Base-by-base conservation (phyloP, 2,888 invertebrate species). In the Gymnoscelis rufifasciata region DNA sequence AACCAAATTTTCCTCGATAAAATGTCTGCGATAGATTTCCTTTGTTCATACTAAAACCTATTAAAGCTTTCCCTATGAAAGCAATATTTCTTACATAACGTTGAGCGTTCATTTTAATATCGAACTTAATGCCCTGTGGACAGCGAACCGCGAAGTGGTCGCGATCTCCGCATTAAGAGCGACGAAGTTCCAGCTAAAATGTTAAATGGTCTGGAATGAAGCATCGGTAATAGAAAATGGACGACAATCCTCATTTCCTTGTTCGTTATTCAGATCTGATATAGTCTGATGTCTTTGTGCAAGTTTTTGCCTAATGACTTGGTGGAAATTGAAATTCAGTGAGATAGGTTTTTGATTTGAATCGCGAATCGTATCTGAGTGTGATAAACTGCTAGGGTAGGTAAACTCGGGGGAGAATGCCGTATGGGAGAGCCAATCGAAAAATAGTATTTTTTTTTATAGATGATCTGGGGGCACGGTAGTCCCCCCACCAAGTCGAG, bases 131-230 rank as follows among this genome's bases (percentile, higher is more conserved):
- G 57, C 65, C 64, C 57, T 49, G 59, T 54, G 64, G 62, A 61
- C 61, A 62, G 56, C 54, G 59, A 61, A 65, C 70, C 69, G 63
- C 69, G 60, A 66, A 71, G 66, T 65, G 64, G 60, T 56, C 56
- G 51, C 59, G 63, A 65, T 55, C 60, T 55, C 57, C 62, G 64
- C 64, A 70, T 71, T 71, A 71, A 68, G 68, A 74, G 74, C 68
- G 73, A 70, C 68, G 68, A 71, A 77, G 70, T 74, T 74, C 66
- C 62, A 71, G 66, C 71, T 73, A 75, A 78, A 78, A 80, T 77
- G 79, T 79, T 80, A 75, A 82, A 82, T 81, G 79, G 78, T 59
- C 65, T 58, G 80, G 80, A 80, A 82, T 71, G 71, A 76, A 76
- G 70, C 72, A 71, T 69, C 68, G 71, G 74, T 78, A 78, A 80